Conservation (phyloP, 2,888 invertebrate species). For the Dinocampus coccinellae region DNA sequence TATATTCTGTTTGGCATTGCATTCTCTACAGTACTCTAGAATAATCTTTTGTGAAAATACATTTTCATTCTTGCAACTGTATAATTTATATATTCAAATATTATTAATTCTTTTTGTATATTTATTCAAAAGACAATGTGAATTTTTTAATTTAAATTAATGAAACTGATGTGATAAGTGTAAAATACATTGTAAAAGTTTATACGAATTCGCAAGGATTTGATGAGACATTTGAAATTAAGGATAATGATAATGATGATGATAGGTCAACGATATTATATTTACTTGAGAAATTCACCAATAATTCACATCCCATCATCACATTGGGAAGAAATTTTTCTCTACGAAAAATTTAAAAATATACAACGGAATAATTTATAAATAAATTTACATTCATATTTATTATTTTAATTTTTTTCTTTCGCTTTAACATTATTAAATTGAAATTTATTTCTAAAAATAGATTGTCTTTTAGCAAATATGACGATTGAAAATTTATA, state of each 20-base stretch:
- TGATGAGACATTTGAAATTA: too few relatives aligned
- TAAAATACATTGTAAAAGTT: not conserved
- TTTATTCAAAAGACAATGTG: too few relatives aligned
- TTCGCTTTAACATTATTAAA: not conserved
- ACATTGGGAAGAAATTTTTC: not conserved
- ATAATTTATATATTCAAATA: not conserved
- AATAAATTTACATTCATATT: slow-evolving; percentile 25
- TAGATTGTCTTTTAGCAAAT: slow-evolving; percentile 10
- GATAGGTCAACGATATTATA: not conserved
- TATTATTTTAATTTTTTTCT: not conserved
- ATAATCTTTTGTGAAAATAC: slow-evolving; percentile 40
- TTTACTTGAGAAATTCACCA: not conserved
- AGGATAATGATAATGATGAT: too few relatives aligned
- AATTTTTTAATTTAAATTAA: too few relatives aligned
- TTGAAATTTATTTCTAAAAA: not conserved
- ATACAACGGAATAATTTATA: slow-evolving; percentile 3
- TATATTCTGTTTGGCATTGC: not conserved
- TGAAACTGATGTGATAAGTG: too few relatives aligned
- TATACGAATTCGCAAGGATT: too few relatives aligned
- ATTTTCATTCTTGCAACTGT: not conserved
- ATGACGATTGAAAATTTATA: slow-evolving; percentile 26
- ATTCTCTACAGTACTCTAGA: slow-evolving; percentile 34
- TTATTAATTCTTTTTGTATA: not conserved
- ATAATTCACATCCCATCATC: not conserved
- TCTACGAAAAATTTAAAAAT: not conserved